Percentiles rank a stretch among this genome's conserved stretches.
These are phyloP conservation scores for Macroramphosus scolopax DNA, from an alignment of 2,797 vertebrate species.

Conservation along the genomic window DNA sequence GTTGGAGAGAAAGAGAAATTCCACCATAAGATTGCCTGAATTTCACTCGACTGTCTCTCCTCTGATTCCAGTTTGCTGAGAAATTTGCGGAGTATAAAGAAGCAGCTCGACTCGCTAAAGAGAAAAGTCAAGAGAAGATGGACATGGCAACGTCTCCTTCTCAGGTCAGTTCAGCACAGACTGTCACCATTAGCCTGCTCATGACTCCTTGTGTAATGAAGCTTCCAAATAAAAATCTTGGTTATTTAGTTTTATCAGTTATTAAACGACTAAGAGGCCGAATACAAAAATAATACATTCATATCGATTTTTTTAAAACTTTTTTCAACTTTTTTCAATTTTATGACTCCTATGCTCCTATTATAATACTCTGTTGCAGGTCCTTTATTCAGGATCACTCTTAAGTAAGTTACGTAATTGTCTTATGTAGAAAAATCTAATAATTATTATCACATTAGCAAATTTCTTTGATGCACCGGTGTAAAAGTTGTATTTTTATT, in stretches of 20 bases:
- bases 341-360: too few species aligned
- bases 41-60: constrained; percentile 22
- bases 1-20: constrained; percentile 38
- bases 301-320: too few species aligned
- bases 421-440: too few species aligned
- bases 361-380: too few species aligned
- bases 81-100: constrained; percentile 99
- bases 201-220: constrained; percentile 1
- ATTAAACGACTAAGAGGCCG: too few species aligned
- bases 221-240: background rate
- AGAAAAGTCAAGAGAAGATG: constrained; percentile 98
- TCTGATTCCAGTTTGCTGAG: constrained; percentile 91
- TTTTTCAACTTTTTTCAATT: too few species aligned
- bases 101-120: constrained; percentile 94
- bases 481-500: background rate
- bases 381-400: too few species aligned
- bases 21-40: constrained; percentile 22
- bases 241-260: background rate
- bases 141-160: constrained; percentile 96
- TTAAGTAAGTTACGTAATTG: too few species aligned
- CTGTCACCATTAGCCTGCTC: too few species aligned
- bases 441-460: too few species aligned
- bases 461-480: background rate
- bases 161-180: constrained; percentile 77
- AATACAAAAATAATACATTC: too few species aligned